Base-by-base conservation (phyloP, 2,797 vertebrate genomes). In the Dendrocincla fuliginosa region DNA sequence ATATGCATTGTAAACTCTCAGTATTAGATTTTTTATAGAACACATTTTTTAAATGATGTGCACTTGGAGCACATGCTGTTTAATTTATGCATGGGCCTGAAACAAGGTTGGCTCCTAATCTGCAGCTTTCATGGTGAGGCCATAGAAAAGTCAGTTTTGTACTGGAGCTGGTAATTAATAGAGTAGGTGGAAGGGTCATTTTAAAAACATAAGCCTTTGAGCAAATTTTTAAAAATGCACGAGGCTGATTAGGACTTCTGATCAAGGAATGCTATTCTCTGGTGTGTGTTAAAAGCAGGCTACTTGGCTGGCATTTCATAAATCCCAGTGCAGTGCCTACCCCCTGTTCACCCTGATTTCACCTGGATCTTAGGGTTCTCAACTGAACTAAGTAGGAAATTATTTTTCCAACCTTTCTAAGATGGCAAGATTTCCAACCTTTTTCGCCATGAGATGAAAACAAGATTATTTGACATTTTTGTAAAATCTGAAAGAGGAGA, bases 151-250 rank as follows among this genome's bases (percentile, higher is more conserved):
- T 57, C 53, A 33, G 10, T n/a, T 95, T 94, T 84, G 59, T 78
- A 78, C 32, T 50, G 78, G 90, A 78, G 85, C 74, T 94, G 79
- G 73, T 90, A 97, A 97, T 96, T 96, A 95, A 93, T 52, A 65
- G 94, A 93, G 93, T 95, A 93, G 94, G 86, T 95, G 81, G 90
- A 93, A 95, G 81, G 77, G 89, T 87, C 46, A 55, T 94, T 97
- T 94, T 73, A 79, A 94, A 90, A 97, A 82, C 60, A 85, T 59
- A 93, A 95, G 55, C 85, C 73, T 95, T 91, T 73, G 75, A 92
- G 79, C 41, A 94, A 87, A 42, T 87, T 92, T 93, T 86, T 5
- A 2, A 65, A 91, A 96, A 84, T 73, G 80, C 70, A 92, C 25
- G 1, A 68, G 67, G 90, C 60, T 90, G 80, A 90, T 82, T 84